These are phyloP conservation scores for Pachydiplax longipennis DNA, from an alignment of 2,888 invertebrate genomes.

Conservation along the genomic window DNA sequence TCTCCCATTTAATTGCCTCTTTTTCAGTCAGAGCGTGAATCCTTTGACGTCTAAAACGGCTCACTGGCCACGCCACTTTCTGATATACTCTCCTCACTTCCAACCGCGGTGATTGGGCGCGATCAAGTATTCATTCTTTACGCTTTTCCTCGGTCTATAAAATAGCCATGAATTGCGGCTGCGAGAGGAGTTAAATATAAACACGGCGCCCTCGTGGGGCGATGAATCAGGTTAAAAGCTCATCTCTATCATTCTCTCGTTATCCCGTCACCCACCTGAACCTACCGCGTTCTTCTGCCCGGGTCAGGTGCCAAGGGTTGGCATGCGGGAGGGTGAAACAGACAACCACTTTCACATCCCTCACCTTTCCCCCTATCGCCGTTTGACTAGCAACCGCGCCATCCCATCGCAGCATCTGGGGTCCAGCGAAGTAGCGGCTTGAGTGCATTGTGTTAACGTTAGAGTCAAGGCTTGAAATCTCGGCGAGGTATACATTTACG, in stretches of 20 bases:
- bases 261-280: slow-evolving; percentile 29
- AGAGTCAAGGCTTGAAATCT: too few relatives aligned
- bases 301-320: not conserved
- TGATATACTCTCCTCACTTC: not conserved
- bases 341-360: not conserved
- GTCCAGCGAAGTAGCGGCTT: too few relatives aligned
- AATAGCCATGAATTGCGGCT: slow-evolving; percentile 9
- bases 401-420: too few relatives aligned
- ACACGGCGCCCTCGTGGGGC: not conserved
- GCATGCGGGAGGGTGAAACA: not conserved
- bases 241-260: slow-evolving; percentile 33
- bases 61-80: too few relatives aligned
- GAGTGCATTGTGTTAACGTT: too few relatives aligned
- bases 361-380: not conserved
- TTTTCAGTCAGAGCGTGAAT: too few relatives aligned
- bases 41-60: too few relatives aligned
- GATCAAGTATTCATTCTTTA: slow-evolving; percentile 34
- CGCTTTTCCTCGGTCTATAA: slow-evolving; percentile 3
- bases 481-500: too few relatives aligned
- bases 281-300: not conserved
- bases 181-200: not conserved
- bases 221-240: slow-evolving; percentile 35
- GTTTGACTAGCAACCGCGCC: too few relatives aligned
- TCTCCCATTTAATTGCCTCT: too few relatives aligned
- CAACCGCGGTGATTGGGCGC: slow-evolving; percentile 7